phyloP scores from a whole-genome alignment of 2,797 vertebrate species.

The Poeciliopsis gracilis region DNA sequence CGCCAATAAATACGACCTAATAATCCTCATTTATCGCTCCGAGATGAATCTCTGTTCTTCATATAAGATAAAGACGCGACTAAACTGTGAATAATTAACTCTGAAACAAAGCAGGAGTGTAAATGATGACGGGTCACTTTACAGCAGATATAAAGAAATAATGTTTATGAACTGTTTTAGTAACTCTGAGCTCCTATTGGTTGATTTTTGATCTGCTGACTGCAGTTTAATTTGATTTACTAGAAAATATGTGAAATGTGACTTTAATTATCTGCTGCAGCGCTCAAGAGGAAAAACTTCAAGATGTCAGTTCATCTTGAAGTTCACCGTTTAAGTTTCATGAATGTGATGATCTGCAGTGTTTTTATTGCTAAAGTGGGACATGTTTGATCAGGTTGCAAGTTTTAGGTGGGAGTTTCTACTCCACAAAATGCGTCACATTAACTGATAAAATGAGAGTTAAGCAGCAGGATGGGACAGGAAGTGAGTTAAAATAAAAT shows the following conservation, averaged over 20 bases:
- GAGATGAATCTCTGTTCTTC: background rate
- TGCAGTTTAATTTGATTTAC: background rate
- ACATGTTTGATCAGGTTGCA: background rate
- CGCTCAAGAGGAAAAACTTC: background rate
- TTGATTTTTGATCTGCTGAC: background rate
- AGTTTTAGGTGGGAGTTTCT: background rate
- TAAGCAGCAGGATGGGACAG: background rate
- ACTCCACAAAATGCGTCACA: background rate
- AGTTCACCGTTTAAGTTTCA: background rate
- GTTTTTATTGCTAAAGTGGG: background rate
- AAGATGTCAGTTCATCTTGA: background rate
- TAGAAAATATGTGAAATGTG: background rate
- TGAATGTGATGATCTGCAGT: background rate
- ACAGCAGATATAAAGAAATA: background rate
- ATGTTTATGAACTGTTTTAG: background rate
- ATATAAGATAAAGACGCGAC: background rate
- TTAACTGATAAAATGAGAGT: background rate
- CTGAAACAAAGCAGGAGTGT: background rate
- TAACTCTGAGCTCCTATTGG: background rate
- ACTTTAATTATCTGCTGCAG: background rate
- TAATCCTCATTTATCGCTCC: background rate
- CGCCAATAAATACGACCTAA: background rate
- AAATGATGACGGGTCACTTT: background rate
- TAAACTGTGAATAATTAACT: conserved; percentile 17
- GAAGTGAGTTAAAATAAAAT: conserved; percentile 1